Conservation (phyloP, 2,888 invertebrate species). For the Drosophila lacicola region DNA sequence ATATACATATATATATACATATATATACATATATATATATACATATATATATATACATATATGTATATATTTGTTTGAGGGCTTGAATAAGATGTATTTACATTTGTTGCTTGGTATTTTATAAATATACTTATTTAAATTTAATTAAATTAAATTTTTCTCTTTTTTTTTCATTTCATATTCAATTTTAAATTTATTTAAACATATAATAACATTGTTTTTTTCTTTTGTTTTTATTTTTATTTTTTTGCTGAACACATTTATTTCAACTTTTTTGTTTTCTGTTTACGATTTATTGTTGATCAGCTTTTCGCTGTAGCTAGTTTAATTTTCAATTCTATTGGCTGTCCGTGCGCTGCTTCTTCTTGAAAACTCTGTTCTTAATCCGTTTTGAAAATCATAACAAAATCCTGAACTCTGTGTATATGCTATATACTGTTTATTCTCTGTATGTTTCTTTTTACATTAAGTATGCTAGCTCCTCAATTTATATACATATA, state of each 20-base stretch:
- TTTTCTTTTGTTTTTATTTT: conserved; percentile 4
- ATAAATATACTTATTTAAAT: conserved; percentile 55
- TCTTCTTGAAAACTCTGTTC: conserved; percentile 30
- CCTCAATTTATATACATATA: conserved; percentile 4
- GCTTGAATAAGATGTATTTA: conserved; percentile 40
- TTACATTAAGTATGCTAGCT: conserved; percentile 14
- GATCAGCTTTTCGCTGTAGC: conserved; percentile 33
- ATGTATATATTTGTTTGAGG: conserved; percentile 1
- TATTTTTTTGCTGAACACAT: conserved; percentile 67
- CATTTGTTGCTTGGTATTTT: conserved; percentile 59
- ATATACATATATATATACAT: no score
- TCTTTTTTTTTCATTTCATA: conserved; percentile 17
- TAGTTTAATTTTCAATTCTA: conserved; percentile 29
- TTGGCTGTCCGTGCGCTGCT: conserved; percentile 29
- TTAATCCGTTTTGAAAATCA: conserved; percentile 13
- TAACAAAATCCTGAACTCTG: conserved; percentile 13
- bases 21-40: no score
- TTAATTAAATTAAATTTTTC: conserved; percentile 70
- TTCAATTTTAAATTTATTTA: conserved; percentile 47
- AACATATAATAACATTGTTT: conserved; percentile 77
- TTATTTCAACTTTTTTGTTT: conserved; percentile 65
- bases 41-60: no score
- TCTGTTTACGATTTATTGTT: conserved; percentile 41
- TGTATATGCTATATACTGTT: not conserved
- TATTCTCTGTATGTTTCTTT: not conserved